phyloP scores from a whole-genome alignment of 2,888 invertebrate species.

The Ariolimax columbianus region DNA sequence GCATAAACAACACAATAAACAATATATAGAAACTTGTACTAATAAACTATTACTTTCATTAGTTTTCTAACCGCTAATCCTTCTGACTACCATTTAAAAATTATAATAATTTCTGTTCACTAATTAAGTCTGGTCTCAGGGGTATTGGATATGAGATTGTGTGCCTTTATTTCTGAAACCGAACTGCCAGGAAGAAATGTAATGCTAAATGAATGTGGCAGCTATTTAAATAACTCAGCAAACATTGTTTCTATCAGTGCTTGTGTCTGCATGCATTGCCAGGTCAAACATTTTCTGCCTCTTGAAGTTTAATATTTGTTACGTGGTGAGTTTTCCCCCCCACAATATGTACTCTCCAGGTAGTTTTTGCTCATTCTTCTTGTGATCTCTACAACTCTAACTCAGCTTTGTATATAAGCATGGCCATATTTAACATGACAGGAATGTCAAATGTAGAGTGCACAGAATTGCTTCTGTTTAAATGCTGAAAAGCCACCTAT shows the following conservation, averaged over 20 bases:
- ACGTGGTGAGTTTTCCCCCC: not conserved
- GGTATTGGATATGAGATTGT: no score
- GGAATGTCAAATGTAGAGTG: not conserved
- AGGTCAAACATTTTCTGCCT: not conserved
- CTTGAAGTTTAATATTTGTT: not conserved
- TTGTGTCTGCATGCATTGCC: not conserved
- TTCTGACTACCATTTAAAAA: no score
- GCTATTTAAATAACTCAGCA: not conserved
- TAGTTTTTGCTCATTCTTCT: slow-evolving; percentile 14
- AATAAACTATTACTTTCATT: no score
- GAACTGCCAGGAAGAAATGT: not conserved
- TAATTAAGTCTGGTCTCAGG: no score
- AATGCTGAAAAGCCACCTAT: not conserved
- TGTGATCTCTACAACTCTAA: slow-evolving; percentile 25
- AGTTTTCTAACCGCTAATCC: no score
- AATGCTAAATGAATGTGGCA: not conserved
- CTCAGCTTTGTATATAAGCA: slow-evolving; percentile 30
- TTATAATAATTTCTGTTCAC: no score
- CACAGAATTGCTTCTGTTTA: not conserved
- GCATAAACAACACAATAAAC: no score
- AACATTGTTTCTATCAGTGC: not conserved
- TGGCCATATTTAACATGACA: slow-evolving; percentile 7
- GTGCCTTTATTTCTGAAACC: no score
- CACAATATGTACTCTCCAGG: not conserved
- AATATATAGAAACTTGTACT: no score